These are phyloP conservation scores for Polyommatus icarus DNA, from an alignment of 2,888 invertebrate genomes.

Conservation along the genomic window DNA sequence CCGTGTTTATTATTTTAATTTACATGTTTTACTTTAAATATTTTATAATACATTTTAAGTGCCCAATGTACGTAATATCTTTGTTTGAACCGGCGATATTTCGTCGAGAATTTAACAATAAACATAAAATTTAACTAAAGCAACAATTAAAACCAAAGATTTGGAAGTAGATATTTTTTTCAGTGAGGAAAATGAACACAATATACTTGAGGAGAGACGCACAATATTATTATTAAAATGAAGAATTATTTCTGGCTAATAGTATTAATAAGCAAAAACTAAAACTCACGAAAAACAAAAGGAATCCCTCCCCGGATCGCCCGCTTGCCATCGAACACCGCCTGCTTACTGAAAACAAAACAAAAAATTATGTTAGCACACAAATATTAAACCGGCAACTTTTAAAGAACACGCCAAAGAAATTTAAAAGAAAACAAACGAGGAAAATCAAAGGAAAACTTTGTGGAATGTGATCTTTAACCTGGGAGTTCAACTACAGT, in stretches of 20 bases:
- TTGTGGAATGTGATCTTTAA: background rate
- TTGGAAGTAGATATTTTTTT: background rate
- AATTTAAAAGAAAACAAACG: background rate
- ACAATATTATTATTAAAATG: background rate
- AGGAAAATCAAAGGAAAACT: background rate
- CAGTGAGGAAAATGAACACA: background rate
- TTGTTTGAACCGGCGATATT: background rate
- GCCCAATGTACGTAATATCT: background rate
- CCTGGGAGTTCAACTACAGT: background rate
- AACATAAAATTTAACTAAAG: background rate
- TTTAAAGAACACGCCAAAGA: background rate
- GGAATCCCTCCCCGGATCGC: constrained; percentile 98
- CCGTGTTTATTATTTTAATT: background rate
- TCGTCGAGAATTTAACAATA: background rate
- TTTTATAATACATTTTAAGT: background rate
- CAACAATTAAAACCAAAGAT: background rate
- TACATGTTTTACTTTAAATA: background rate
- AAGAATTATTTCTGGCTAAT: background rate
- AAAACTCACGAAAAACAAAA: constrained; percentile 96
- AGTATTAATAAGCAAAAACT: constrained; percentile 11
- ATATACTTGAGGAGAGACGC: background rate
- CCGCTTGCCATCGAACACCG: constrained; percentile 97
- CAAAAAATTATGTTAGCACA: constrained; percentile 30
- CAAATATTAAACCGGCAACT: background rate
- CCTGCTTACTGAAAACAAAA: constrained; percentile 87